A percentile compares a stretch with the other conserved stretches of the same genome.
Evolutionary conservation across 2,113 vertebrate species (phyloP).

Genomic region (Rhinoptilus africanus): DNA sequence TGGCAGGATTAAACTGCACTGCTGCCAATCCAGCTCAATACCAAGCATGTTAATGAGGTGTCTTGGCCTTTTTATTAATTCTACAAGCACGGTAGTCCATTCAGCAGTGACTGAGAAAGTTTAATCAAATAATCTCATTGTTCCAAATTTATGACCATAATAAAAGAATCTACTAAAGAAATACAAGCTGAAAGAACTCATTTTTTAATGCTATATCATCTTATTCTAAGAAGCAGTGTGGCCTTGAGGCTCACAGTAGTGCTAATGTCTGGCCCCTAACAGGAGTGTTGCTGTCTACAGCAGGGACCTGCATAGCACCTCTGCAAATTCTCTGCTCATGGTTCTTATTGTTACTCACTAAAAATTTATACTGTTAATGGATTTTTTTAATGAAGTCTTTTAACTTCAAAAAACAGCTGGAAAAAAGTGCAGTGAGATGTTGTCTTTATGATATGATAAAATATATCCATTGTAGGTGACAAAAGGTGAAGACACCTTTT

Average conservation of each 20-base stretch:
- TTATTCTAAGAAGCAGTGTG: not conserved
- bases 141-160: constrained; percentile 42
- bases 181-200: not conserved
- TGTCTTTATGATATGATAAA: not conserved
- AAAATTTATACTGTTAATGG: not conserved
- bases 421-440: not conserved
- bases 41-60: constrained; percentile 41
- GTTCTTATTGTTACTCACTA: not conserved
- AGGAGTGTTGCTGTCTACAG: not conserved
- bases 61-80: constrained; percentile 56
- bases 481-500: not conserved
- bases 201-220: not conserved
- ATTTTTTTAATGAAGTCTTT: not conserved
- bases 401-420: not conserved
- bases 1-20: constrained; percentile 3
- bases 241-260: not conserved
- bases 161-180: constrained; percentile 32
- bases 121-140: constrained; percentile 57
- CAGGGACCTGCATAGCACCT: not conserved
- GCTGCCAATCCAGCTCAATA: constrained; percentile 35
- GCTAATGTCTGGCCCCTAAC: not conserved
- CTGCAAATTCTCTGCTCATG: not conserved
- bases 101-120: constrained; percentile 27
- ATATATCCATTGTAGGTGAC: not conserved
- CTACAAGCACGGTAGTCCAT: constrained; percentile 30